A percentile compares a stretch with the other conserved stretches of the same genome.
Conservation (phyloP, 30 jellyfish, hydroid and myxozoan species). For the Pseudorhiza aurosa region DNA sequence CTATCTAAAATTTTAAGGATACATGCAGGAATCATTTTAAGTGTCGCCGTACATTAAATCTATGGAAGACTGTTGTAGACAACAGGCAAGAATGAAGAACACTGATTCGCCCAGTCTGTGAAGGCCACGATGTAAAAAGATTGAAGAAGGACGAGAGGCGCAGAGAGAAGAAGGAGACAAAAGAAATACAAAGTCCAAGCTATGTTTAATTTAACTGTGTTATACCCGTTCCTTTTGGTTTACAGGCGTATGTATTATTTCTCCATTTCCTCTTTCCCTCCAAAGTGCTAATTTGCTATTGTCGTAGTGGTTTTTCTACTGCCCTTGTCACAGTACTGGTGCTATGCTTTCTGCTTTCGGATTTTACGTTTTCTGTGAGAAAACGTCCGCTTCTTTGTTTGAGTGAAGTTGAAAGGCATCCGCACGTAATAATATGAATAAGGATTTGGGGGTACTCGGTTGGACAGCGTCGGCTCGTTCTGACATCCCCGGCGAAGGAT, state of each 20-base stretch:
- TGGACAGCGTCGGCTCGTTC: too few relatives aligned
- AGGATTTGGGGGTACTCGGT: too few relatives aligned
- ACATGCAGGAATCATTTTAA: neutral
- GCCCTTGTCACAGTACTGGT: too few relatives aligned
- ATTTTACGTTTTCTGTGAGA: too few relatives aligned
- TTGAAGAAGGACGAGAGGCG: neutral
- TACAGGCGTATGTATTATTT: neutral
- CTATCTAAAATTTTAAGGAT: neutral
- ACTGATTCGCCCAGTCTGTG: neutral
- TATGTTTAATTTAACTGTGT: neutral
- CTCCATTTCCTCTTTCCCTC: too few relatives aligned
- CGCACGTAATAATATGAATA: too few relatives aligned
- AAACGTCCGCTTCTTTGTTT: too few relatives aligned
- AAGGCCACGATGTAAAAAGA: neutral
- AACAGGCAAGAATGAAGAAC: neutral
- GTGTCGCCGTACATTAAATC: neutral
- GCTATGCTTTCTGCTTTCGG: too few relatives aligned
- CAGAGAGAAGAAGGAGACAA: neutral
- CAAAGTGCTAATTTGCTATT: too few relatives aligned
- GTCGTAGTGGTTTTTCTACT: too few relatives aligned
- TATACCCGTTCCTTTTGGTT: neutral
- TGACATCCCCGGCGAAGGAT: too few relatives aligned
- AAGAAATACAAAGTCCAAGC: neutral
- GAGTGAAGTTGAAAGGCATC: too few relatives aligned
- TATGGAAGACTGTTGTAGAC: slow-evolving; percentile 2